Base-by-base conservation (phyloP, 2,888 invertebrate species). In the Drosophila borealis region DNA sequence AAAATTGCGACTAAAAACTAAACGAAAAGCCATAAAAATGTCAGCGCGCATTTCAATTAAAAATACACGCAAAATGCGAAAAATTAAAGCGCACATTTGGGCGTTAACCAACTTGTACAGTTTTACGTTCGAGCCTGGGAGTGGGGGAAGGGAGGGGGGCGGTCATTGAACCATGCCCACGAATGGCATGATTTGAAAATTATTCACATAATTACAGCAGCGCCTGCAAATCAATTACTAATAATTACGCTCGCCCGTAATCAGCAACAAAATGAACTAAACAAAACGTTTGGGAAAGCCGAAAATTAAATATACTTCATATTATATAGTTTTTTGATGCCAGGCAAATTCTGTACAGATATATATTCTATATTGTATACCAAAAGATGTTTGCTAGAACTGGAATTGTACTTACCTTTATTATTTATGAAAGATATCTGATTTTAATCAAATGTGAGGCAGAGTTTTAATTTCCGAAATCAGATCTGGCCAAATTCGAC, bases 1-100 rank as follows among this genome's bases (percentile, higher is more conserved):
- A 14, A 45, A 61, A 60, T 39, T 56, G 71, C 57, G 36, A 63
- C 45, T 29, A 51, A 48, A 59, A 55, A 60, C 71, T 42, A 41
- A 71, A 45, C 39, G 76, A 66, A 67, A 77, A 70, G 66, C 74
- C 69, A 86, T 82, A 86, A 86, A 82, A 82, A 73, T 78, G 86
- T 86, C 87, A 87, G 69, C 87, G 66, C 62, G 70, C 50, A 66
- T 70, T 86, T 80, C 81, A 83, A 86, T 82, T 83, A 72, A 67
- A 70, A 60, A 42, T 78, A 61, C 68, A 49, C 21, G 50, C 2
- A 37, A 48, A 71, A 56, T 11, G 39, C 25, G 44, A 48, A 55
- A 62, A 44, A 64, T 64, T 34, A 53, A 67, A 67, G 41, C 48
- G 29, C 11, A 19, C 14, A 50, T 67, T 61, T 41, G 3, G 21